A percentile compares a stretch with the other conserved stretches of the same genome.
These are phyloP conservation scores for Dreissena polymorpha DNA, from an alignment of 1,140 invertebrate genomes.

Conservation along the genomic window DNA sequence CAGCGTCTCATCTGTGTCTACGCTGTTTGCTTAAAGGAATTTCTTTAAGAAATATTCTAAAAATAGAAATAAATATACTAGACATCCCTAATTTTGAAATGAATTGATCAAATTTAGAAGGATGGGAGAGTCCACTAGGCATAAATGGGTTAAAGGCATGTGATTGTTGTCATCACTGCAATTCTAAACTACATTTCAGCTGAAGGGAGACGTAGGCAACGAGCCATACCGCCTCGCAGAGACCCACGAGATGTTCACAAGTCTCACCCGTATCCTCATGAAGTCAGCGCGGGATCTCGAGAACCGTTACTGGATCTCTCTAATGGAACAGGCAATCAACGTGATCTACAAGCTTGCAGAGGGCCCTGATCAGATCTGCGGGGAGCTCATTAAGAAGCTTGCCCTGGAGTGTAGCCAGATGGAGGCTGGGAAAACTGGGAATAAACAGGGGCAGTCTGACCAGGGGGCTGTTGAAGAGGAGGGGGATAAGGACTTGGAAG, in stretches of 20 bases:
- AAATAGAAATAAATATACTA: no score
- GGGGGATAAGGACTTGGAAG: not conserved
- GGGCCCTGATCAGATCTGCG: conserved; percentile 80
- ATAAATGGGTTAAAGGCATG: no score
- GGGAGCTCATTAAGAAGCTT: conserved; percentile 75
- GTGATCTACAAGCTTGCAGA: conserved; percentile 83
- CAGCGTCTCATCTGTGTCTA: no score
- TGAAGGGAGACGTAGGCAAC: conserved; percentile 60
- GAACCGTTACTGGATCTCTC: conserved; percentile 82
- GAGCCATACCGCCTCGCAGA: conserved; percentile 79
- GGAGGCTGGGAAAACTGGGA: conserved; percentile 4
- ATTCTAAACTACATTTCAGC: conserved; percentile 51
- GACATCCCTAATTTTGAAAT: no score
- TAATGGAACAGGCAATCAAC: conserved; percentile 83
- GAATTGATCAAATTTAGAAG: no score
- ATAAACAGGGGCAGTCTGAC: conserved; percentile 12
- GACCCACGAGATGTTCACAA: conserved; percentile 83
- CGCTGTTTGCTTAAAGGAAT: no score
- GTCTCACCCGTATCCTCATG: conserved; percentile 80
- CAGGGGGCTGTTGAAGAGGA: conserved; percentile 23
- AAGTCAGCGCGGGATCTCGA: conserved; percentile 71
- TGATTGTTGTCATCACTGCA: no score
- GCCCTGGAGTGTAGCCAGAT: conserved; percentile 50
- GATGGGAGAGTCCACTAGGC: no score
- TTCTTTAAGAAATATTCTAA: no score